Evolutionary conservation across 1,140 invertebrate genomes (phyloP).

Genomic region (Hylaeus anthracinus): DNA sequence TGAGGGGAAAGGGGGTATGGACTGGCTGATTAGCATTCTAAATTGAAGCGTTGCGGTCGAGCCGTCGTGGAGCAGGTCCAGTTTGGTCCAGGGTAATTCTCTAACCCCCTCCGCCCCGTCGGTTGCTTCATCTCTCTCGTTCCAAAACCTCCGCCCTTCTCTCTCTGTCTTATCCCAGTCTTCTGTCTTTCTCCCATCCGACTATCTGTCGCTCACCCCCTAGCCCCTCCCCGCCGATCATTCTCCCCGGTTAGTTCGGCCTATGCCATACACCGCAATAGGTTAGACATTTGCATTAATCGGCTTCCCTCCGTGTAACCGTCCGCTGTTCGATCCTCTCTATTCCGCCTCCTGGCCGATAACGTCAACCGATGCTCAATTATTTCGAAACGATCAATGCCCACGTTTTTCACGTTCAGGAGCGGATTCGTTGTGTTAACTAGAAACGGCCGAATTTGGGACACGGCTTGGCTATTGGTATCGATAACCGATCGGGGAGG

Average conservation of each 20-base stretch:
- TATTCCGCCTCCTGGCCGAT: conserved; percentile 45
- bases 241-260: conserved; percentile 59
- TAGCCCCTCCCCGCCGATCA: conserved; percentile 29
- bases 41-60: conserved; percentile 79
- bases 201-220: conserved; percentile 26
- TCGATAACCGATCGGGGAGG: neutral
- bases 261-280: conserved; percentile 70
- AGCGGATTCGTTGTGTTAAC: neutral
- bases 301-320: conserved; percentile 68
- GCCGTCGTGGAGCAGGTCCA: conserved; percentile 67
- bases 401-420: neutral
- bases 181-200: conserved; percentile 20
- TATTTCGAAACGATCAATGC: conserved; percentile 46
- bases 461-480: neutral
- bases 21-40: conserved; percentile 78
- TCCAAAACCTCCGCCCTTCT: neutral
- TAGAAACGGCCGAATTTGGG: conserved; percentile 5
- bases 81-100: conserved; percentile 73
- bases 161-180: conserved; percentile 2
- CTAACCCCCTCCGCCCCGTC: conserved; percentile 24
- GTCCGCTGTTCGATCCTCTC: conserved; percentile 43
- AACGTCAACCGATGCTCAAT: conserved; percentile 63
- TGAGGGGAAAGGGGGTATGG: conserved; percentile 18
- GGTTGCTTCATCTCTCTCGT: too few species aligned
- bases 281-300: conserved; percentile 79